These are phyloP conservation scores for Sprattus sprattus DNA, from an alignment of 2,113 vertebrate genomes.

Conservation along the genomic window DNA sequence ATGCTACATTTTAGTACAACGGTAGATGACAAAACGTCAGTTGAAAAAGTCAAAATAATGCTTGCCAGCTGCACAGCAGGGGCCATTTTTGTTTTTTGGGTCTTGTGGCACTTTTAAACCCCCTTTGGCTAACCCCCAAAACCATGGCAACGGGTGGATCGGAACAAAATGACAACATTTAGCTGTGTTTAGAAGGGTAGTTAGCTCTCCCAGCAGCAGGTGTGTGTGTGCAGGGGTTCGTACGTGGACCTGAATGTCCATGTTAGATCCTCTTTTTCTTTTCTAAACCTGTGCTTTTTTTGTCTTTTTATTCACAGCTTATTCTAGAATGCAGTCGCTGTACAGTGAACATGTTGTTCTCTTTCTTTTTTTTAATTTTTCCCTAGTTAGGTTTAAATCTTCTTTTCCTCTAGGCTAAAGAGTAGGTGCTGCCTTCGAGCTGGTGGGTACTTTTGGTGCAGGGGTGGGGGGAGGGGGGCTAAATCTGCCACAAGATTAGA, in stretches of 20 bases:
- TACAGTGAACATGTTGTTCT: background rate
- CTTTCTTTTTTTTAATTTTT: background rate
- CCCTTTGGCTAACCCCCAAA: slow-evolving; percentile 58
- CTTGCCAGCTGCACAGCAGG: slow-evolving; percentile 92
- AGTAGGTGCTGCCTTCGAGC: slow-evolving; percentile 68
- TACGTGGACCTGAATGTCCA: background rate
- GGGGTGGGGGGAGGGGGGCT: slow-evolving; percentile 74
- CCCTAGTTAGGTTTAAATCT: slow-evolving; percentile 40
- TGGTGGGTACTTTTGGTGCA: slow-evolving; percentile 72
- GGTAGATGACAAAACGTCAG: slow-evolving; percentile 87
- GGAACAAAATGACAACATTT: slow-evolving; percentile 53
- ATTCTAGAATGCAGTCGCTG: background rate
- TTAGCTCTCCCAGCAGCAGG: slow-evolving; percentile 69
- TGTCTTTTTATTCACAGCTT: slow-evolving; percentile 20
- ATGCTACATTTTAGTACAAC: slow-evolving; percentile 84
- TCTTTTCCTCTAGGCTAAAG: slow-evolving; percentile 53
- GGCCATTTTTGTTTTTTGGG: slow-evolving; percentile 86
- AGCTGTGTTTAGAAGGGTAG: slow-evolving; percentile 70
- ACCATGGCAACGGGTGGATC: slow-evolving; percentile 56
- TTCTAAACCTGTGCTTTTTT: slow-evolving; percentile 43
- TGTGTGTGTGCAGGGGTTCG: slow-evolving; percentile 60
- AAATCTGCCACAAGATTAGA: slow-evolving; percentile 97
- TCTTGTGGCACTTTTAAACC: slow-evolving; percentile 94
- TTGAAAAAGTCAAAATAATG: slow-evolving; percentile 67
- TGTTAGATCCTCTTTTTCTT: slow-evolving; percentile 60